These are phyloP conservation scores for Drosophila arizonae DNA, from an alignment of 1,140 invertebrate genomes.

Conservation along the genomic window DNA sequence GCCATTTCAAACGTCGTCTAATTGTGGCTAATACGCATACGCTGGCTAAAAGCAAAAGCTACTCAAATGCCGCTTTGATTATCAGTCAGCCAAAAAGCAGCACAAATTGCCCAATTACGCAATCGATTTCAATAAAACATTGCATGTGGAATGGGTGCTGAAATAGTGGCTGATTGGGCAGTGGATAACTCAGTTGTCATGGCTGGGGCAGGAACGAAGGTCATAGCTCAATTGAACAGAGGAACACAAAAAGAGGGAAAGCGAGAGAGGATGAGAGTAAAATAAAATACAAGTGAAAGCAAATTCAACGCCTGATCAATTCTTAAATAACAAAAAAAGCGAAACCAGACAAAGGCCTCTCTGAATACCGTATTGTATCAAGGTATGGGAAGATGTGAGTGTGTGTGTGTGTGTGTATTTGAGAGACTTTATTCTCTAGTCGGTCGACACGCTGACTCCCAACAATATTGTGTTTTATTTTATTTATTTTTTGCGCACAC, in stretches of 20 bases:
- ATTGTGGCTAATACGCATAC: conserved; percentile 24
- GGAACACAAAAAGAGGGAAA: conserved; percentile 5
- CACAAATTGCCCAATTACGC: conserved; percentile 66
- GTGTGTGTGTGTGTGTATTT: neutral
- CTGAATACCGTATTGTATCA: conserved; percentile 8
- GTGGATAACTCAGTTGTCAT: conserved; percentile 19
- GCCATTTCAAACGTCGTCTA: conserved; percentile 10
- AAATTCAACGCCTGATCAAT: conserved; percentile 67
- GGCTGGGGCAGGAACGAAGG: conserved; percentile 32
- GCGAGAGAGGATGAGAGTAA: neutral
- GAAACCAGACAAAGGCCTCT: conserved; percentile 25
- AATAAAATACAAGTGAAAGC: conserved; percentile 44
- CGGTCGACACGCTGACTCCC: conserved; percentile 1
- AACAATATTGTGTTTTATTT: conserved; percentile 54
- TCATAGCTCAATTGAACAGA: conserved; percentile 30
- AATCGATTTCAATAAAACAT: conserved; percentile 66
- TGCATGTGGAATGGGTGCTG: conserved; percentile 6
- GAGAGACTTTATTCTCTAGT: conserved; percentile 1
- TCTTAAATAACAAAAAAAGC: conserved; percentile 53
- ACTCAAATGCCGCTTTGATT: conserved; percentile 37
- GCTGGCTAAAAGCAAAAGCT: conserved; percentile 11
- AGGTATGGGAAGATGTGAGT: conserved; percentile 2
- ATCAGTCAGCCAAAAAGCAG: conserved; percentile 30
- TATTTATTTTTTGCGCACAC: conserved; percentile 64
- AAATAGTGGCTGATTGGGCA: neutral